phyloP scores from a whole-genome alignment of 2,113 vertebrate species.

The Tonatia bakeri region DNA sequence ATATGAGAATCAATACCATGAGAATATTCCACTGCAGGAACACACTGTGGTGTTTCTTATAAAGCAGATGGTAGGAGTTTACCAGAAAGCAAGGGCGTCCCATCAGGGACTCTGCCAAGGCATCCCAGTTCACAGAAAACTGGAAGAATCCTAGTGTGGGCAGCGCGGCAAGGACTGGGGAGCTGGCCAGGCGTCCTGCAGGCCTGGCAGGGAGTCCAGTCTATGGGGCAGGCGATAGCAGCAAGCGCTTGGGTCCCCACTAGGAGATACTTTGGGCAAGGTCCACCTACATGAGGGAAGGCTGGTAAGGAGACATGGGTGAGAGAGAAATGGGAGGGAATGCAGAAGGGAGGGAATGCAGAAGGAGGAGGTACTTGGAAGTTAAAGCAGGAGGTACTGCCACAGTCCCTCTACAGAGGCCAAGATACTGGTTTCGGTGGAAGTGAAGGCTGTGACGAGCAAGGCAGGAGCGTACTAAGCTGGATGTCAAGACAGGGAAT shows the following conservation, averaged over 20 bases:
- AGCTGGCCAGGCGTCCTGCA: background rate
- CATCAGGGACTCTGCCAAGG: background rate
- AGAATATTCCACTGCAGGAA: background rate
- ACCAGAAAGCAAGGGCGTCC: background rate
- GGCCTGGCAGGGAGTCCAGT: background rate
- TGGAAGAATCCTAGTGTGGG: background rate
- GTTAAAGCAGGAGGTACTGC: background rate
- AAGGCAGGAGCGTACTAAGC: background rate
- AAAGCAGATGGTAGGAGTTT: background rate
- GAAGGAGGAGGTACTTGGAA: background rate
- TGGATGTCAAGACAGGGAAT: background rate
- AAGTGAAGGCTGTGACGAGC: background rate
- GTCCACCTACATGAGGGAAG: background rate
- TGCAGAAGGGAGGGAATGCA: background rate
- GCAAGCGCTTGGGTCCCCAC: background rate
- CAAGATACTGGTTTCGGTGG: background rate
- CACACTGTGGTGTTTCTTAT: background rate
- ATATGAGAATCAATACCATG: background rate
- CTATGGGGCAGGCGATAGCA: background rate
- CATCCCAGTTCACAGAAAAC: background rate
- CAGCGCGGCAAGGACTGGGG: background rate
- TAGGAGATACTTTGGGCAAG: background rate
- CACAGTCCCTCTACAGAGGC: background rate
- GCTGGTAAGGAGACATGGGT: background rate
- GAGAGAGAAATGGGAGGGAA: background rate